Percentiles rank a stretch among this genome's conserved stretches.
These are phyloP conservation scores for Ophiothrix spiculata DNA, from an alignment of 35 echinoderm and acorn worm species.

Conservation along the genomic window DNA sequence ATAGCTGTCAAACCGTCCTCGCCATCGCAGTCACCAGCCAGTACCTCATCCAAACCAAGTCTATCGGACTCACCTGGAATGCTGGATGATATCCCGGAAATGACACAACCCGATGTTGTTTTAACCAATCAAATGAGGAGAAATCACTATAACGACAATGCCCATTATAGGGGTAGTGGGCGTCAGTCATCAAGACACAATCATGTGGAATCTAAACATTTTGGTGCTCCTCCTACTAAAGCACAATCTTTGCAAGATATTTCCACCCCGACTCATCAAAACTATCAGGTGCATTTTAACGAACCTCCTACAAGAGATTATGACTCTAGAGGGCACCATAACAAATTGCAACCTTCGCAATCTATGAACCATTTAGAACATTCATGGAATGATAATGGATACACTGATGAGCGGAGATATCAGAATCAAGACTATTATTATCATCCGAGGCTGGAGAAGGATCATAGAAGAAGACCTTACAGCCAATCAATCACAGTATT, in stretches of 20 bases:
- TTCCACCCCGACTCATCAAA: slow-evolving; percentile 14
- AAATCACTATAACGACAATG: not conserved
- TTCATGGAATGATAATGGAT: not conserved
- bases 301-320: not conserved
- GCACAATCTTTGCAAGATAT: slow-evolving; percentile 31
- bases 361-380: not conserved
- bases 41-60: slow-evolving; percentile 31
- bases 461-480: slow-evolving; percentile 11
- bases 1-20: slow-evolving; percentile 14
- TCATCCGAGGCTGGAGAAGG: not conserved
- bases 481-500: slow-evolving; percentile 30
- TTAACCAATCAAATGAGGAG: slow-evolving; percentile 16
- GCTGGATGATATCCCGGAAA: slow-evolving; percentile 5
- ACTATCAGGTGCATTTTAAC: not conserved
- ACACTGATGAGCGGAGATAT: not conserved
- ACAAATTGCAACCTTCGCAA: not conserved
- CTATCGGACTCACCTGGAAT: slow-evolving; percentile 13
- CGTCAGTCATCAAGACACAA: no score
- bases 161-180: not conserved
- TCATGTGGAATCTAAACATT: not conserved
- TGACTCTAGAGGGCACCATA: not conserved
- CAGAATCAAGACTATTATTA: slow-evolving; percentile 14
- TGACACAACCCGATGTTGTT: slow-evolving; percentile 11
- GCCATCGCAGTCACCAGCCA: slow-evolving; percentile 12
- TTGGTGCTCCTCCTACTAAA: slow-evolving; percentile 22